Conservation (phyloP, 2,888 invertebrate genomes). For the Agrochola litura region DNA sequence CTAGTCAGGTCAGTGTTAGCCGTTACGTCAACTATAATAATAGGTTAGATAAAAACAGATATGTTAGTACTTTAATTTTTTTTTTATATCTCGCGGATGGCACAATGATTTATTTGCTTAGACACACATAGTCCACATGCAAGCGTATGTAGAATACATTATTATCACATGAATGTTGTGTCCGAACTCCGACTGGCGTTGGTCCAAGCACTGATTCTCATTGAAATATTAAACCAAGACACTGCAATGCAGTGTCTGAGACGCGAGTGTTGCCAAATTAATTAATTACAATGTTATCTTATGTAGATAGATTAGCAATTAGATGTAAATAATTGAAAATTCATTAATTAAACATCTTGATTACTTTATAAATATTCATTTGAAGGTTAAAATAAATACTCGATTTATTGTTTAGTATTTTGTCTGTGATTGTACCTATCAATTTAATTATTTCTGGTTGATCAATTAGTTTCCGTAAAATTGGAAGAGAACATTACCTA, state of each 20-base stretch:
- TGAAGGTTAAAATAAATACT: conserved; percentile 8
- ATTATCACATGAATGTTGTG: conserved; percentile 69
- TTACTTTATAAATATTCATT: background rate
- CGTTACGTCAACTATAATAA: conserved; percentile 34
- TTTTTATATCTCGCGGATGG: conserved; percentile 31
- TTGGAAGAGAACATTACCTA: background rate
- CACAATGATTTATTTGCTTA: conserved; percentile 51
- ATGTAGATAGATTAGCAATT: conserved; percentile 8
- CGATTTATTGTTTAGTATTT: conserved; percentile 8
- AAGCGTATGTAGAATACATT: conserved; percentile 61
- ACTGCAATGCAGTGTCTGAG: conserved; percentile 85
- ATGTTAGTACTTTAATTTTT: conserved; percentile 23
- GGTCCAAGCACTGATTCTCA: conserved; percentile 87
- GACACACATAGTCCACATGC: conserved; percentile 19
- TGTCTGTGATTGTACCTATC: conserved; percentile 29
- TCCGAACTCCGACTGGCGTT: conserved; percentile 78
- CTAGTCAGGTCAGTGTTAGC: conserved; percentile 13
- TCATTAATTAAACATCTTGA: conserved; percentile 14
- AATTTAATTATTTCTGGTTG: conserved; percentile 29
- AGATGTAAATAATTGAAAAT: conserved; percentile 20
- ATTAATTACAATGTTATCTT: conserved; percentile 65
- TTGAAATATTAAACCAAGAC: conserved; percentile 90
- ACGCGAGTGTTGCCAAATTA: conserved; percentile 78
- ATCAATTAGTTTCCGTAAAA: conserved; percentile 20
- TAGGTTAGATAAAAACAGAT: conserved; percentile 24